Conservation (phyloP, 2,888 invertebrate species). For the Cyclophora punctaria region DNA sequence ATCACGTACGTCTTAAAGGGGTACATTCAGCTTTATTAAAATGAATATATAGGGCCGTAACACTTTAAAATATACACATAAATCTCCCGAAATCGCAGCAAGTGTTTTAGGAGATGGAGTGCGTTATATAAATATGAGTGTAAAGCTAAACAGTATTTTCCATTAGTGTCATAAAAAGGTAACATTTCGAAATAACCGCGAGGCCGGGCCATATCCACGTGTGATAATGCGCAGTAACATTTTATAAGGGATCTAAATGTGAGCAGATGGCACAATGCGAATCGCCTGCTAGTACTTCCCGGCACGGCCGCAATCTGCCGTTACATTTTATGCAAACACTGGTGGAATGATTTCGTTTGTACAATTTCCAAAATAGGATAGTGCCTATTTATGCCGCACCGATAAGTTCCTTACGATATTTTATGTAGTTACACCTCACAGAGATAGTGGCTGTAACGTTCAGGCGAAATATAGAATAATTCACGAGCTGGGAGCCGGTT, state of each 20-base stretch:
- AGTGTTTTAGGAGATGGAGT: constrained; percentile 25
- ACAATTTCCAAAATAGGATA: constrained; percentile 41
- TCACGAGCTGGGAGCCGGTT: constrained; percentile 6
- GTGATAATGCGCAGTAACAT: constrained; percentile 72
- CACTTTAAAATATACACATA: not conserved
- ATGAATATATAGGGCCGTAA: not conserved
- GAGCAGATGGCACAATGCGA: constrained; percentile 69
- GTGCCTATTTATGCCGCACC: not conserved
- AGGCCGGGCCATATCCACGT: constrained; percentile 59
- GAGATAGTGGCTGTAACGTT: not conserved
- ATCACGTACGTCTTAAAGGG: no score
- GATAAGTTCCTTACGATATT: not conserved
- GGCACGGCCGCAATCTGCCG: constrained; percentile 64
- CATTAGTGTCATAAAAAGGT: constrained; percentile 69
- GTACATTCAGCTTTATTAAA: no score
- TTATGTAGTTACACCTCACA: not conserved
- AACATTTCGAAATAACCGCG: constrained; percentile 62
- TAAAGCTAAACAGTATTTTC: constrained; percentile 64
- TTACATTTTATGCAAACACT: constrained; percentile 70
- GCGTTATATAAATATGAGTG: constrained; percentile 44
- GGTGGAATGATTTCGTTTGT: constrained; percentile 55
- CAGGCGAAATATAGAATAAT: constrained; percentile 2
- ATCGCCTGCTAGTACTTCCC: constrained; percentile 58
- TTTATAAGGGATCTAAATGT: constrained; percentile 72
- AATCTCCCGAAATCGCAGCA: constrained; percentile 15